Evolutionary conservation across 2,113 vertebrate species (phyloP).

Genomic region (Charina bottae): DNA sequence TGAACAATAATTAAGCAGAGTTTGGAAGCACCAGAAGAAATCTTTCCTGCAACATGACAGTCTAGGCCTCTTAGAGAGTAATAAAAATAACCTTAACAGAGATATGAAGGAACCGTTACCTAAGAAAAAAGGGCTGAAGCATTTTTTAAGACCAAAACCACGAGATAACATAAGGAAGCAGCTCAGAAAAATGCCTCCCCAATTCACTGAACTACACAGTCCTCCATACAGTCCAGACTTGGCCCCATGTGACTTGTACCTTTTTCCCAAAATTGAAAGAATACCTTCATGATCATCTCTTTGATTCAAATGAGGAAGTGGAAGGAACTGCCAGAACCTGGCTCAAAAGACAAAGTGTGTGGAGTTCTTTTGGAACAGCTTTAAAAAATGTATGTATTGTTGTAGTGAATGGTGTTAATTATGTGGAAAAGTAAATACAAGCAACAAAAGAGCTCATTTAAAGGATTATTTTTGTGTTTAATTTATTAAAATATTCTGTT

Average conservation of each 20-base stretch:
- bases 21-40: not conserved
- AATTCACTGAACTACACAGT: not conserved
- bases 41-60: not conserved
- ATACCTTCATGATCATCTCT: not conserved
- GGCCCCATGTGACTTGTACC: not conserved
- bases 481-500: not conserved
- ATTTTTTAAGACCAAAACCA: not conserved
- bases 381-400: not conserved
- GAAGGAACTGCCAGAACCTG: not conserved
- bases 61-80: not conserved
- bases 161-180: not conserved
- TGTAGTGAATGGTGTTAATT: not conserved
- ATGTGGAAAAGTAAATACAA: not conserved
- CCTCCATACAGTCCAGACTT: not conserved
- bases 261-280: not conserved
- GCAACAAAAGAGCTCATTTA: not conserved
- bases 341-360: not conserved
- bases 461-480: not conserved
- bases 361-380: not conserved
- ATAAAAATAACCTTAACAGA: not conserved
- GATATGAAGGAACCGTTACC: not conserved
- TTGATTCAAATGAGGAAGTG: not conserved
- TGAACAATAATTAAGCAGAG: not conserved
- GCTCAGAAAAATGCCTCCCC: not conserved
- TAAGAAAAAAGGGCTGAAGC: not conserved